Evolutionary conservation across 2,113 vertebrate genomes (phyloP).

Genomic region (Puntigrus tetrazona): DNA sequence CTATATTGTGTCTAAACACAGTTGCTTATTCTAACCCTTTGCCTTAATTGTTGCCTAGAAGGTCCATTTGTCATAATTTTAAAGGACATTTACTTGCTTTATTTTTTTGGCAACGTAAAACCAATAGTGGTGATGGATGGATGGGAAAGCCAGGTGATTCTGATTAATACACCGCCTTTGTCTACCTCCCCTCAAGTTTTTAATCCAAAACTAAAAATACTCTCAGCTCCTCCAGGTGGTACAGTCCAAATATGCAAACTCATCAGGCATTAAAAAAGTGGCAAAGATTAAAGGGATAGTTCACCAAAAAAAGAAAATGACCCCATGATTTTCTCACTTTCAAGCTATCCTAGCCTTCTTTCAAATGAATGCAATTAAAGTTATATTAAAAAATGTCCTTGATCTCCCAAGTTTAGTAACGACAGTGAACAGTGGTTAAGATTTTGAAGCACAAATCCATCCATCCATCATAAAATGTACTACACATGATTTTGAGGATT

Average conservation of each 20-base stretch:
- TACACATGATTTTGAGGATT: no score
- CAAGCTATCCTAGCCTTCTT: no score
- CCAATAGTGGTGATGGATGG: conserved; percentile 45
- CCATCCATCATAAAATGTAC: no score
- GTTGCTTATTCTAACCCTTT: not conserved
- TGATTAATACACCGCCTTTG: conserved; percentile 41
- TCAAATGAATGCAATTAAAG: no score
- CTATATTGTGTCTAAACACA: not conserved
- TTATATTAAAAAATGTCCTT: no score
- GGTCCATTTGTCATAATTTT: conserved; percentile 12
- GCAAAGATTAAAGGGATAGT: not conserved
- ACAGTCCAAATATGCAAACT: not conserved
- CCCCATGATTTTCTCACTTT: not conserved
- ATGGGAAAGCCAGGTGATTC: conserved; percentile 7
- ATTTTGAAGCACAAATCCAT: no score
- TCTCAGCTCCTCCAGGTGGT: not conserved
- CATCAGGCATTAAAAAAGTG: not conserved
- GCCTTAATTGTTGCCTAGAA: not conserved
- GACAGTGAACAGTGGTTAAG: no score
- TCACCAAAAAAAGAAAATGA: not conserved
- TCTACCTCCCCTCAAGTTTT: conserved; percentile 6
- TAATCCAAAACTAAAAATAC: conserved; percentile 21
- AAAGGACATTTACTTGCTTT: not conserved
- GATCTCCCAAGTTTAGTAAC: no score
- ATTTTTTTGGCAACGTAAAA: conserved; percentile 34